Evolutionary conservation across 2,113 vertebrate species (phyloP).

Genomic region (Microtus ochrogaster): DNA sequence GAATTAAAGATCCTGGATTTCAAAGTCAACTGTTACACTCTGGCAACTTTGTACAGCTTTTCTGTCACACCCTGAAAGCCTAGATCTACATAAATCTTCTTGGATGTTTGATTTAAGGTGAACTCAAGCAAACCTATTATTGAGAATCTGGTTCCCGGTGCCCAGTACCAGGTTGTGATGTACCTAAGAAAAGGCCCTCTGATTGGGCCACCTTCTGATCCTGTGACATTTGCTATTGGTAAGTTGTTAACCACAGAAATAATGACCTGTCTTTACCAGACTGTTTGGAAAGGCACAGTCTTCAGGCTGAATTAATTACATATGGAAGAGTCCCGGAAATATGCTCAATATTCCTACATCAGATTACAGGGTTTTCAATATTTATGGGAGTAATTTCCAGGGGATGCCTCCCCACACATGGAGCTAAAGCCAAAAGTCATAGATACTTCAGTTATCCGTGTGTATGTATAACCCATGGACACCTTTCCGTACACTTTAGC

Average conservation of each 20-base stretch:
- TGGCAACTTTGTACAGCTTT: not conserved
- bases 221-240: constrained; percentile 97
- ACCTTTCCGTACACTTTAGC: not conserved
- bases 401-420: not conserved
- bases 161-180: constrained; percentile 95
- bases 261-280: not conserved
- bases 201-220: constrained; percentile 94
- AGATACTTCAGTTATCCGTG: not conserved
- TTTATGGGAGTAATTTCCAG: too few relatives aligned
- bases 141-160: constrained; percentile 93
- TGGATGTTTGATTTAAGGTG: constrained; percentile 87
- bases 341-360: not conserved
- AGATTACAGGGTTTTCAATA: not conserved
- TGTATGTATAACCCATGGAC: not conserved
- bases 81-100: constrained; percentile 29
- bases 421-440: not conserved
- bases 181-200: constrained; percentile 94
- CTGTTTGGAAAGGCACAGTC: not conserved
- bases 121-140: constrained; percentile 94
- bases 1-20: constrained; percentile 38
- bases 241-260: constrained; percentile 57
- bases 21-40: not conserved
- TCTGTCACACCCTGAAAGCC: not conserved
- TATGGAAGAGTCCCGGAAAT: not conserved
- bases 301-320: not conserved